Percentiles rank a stretch among this genome's conserved stretches.
phyloP scores from a whole-genome alignment of 1,140 invertebrate species.

The Anagrus nilaparvatae region DNA sequence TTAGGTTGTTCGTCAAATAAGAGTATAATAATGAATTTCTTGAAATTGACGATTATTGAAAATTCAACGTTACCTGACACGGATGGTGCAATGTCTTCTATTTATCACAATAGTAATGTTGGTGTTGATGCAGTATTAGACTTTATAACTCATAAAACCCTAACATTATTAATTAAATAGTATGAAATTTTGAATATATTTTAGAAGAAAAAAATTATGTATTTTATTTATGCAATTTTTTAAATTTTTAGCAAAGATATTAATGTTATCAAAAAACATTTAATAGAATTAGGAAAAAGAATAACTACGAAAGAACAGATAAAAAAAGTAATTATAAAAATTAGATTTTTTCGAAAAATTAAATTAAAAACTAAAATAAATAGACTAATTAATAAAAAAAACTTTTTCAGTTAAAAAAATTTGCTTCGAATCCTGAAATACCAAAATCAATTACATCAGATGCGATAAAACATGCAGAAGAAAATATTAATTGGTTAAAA shows the following conservation, averaged over 20 bases:
- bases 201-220: neutral
- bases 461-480: constrained; percentile 4
- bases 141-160: constrained; percentile 6
- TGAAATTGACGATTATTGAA: constrained; percentile 2
- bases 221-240: neutral
- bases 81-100: too few species aligned
- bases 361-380: neutral
- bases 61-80: constrained; percentile 28
- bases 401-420: constrained; percentile 17
- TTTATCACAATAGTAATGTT: constrained; percentile 31
- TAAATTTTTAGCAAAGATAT: constrained; percentile 11
- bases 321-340: constrained; percentile 6
- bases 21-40: constrained; percentile 3
- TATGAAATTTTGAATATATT: constrained; percentile 7
- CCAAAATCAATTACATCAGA: neutral
- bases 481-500: constrained; percentile 19
- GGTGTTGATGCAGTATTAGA: constrained; percentile 36
- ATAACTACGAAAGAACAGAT: constrained; percentile 11
- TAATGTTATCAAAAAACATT: neutral
- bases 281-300: constrained; percentile 7
- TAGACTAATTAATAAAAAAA: neutral
- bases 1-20: constrained; percentile 16
- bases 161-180: constrained; percentile 2
- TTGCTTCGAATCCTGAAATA: neutral
- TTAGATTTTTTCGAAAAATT: constrained; percentile 3